Base-by-base conservation (phyloP, 2,113 vertebrate species). In the Emydocephalus ijimae region DNA sequence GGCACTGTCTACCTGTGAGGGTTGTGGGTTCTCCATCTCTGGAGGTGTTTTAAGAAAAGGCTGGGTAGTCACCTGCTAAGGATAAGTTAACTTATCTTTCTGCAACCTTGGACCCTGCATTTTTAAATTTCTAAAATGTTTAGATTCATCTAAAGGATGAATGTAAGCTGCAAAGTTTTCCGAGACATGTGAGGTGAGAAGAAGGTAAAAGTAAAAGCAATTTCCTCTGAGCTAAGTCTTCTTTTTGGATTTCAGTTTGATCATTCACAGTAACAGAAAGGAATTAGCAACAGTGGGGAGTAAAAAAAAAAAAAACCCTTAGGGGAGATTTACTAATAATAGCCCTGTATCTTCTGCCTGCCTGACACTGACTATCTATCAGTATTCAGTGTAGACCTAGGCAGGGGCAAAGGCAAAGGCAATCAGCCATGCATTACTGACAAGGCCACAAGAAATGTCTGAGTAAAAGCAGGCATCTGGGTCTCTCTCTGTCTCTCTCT, bases 191-290 rank as follows among this genome's bases (percentile, higher is more conserved):
- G 29, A 88, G 29, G 85, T 85, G 45, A 89, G 6, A 21, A 86
- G 54, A 91, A 34, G 12, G 56, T 74, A 90, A 92, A 34, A 18
- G 61, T 61, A 89, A 95, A 94, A 34, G 20, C 92, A 45, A 61
- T 94, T 94, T 94, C 50, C 90, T 95, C 91, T 86, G 21, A 93
- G 43, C 48, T 48, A 39, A 85, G 50, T n/a, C 6, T 91, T 10
- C 56, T 86, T 92, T 93, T 87, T 29, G 18, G 39, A 64, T 93
- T 95, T 95, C 92, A 90, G 55, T n/a, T 85, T 91, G 90, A 92
- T 93, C n/a, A 24, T 50, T 94, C 24, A 57, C 12, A 34, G 96
- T 94, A 93, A 93, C 56, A 92, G 64, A 39, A 90, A 69, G 93
- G 93, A 93, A 95, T 93, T 89, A 94, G 56, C 93, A 94, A 88